Percentiles rank a stretch among this genome's conserved stretches.
Evolutionary conservation across 2,113 vertebrate species (phyloP).

Genomic region (Poeciliopsis retropinna): DNA sequence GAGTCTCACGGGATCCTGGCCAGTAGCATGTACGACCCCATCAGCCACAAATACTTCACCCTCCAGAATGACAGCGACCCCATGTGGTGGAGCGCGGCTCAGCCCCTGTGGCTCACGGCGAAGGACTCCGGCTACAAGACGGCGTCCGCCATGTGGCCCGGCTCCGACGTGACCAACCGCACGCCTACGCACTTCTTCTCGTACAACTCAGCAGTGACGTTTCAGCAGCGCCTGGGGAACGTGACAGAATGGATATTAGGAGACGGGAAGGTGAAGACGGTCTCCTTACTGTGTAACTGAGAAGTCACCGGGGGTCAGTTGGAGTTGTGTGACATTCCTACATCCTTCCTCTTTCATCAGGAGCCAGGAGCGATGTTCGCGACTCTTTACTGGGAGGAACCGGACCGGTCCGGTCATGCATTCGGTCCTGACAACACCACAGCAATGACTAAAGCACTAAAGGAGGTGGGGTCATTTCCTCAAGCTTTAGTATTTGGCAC

Average conservation of each 20-base stretch:
- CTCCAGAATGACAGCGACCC: conserved; percentile 77
- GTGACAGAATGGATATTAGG: conserved; percentile 82
- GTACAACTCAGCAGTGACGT: conserved; percentile 79
- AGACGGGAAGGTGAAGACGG: conserved; percentile 50
- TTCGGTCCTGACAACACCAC: conserved; percentile 85
- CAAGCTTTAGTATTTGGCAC: background rate
- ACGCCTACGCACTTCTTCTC: conserved; percentile 81
- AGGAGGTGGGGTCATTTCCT: conserved; percentile 58
- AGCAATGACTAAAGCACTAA: conserved; percentile 83
- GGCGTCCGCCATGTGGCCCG: conserved; percentile 94
- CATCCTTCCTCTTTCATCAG: conserved; percentile 17
- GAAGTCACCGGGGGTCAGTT: background rate
- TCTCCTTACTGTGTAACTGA: background rate
- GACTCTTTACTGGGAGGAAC: conserved; percentile 93
- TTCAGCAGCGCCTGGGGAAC: conserved; percentile 81
- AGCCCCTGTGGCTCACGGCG: conserved; percentile 92
- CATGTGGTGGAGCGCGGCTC: conserved; percentile 91
- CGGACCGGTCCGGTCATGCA: conserved; percentile 86
- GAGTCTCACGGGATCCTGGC: conserved; percentile 95
- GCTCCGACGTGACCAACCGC: conserved; percentile 81
- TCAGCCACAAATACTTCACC: conserved; percentile 80
- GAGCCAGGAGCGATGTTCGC: conserved; percentile 80
- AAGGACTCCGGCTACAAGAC: conserved; percentile 84
- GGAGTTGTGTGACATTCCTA: background rate
- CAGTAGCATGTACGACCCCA: conserved; percentile 88